These are phyloP conservation scores for Myxocyprinus asiaticus DNA, from an alignment of 2,113 vertebrate species.

Conservation along the genomic window DNA sequence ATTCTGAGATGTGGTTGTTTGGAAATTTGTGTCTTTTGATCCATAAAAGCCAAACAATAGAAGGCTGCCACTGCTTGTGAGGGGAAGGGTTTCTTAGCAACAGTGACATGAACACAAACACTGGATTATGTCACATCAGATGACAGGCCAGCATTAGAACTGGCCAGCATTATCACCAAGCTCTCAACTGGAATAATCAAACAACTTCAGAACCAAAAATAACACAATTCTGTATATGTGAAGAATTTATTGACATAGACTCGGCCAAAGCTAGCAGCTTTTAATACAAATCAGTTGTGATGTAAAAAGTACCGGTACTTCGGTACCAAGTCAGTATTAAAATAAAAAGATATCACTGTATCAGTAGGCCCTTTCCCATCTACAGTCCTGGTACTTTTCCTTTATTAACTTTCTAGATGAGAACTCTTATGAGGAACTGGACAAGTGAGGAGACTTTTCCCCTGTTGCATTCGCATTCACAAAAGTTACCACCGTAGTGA, in stretches of 20 bases:
- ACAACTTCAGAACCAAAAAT: background rate
- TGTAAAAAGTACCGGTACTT: too few species aligned
- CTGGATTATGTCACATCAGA: slow-evolving; percentile 23
- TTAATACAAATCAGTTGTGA: background rate
- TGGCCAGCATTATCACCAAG: background rate
- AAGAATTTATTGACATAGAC: background rate
- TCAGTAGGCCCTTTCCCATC: too few species aligned
- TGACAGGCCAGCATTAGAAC: background rate
- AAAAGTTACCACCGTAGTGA: too few species aligned
- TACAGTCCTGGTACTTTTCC: too few species aligned
- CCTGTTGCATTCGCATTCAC: too few species aligned
- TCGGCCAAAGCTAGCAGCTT: background rate
- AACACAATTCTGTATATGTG: background rate
- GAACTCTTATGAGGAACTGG: too few species aligned
- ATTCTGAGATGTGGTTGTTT: slow-evolving; percentile 2
- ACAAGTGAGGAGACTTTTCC: too few species aligned
- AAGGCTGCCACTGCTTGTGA: background rate
- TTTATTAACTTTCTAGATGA: too few species aligned
- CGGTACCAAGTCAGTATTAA: too few species aligned
- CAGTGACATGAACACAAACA: slow-evolving; percentile 13
- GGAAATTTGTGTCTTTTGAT: slow-evolving; percentile 21
- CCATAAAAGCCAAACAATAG: slow-evolving; percentile 16
- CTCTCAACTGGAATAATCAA: slow-evolving; percentile 4
- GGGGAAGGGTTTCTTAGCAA: slow-evolving; percentile 30
- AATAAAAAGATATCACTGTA: too few species aligned